phyloP scores from a whole-genome alignment of 1,140 invertebrate genomes.

The Planococcus citri region DNA sequence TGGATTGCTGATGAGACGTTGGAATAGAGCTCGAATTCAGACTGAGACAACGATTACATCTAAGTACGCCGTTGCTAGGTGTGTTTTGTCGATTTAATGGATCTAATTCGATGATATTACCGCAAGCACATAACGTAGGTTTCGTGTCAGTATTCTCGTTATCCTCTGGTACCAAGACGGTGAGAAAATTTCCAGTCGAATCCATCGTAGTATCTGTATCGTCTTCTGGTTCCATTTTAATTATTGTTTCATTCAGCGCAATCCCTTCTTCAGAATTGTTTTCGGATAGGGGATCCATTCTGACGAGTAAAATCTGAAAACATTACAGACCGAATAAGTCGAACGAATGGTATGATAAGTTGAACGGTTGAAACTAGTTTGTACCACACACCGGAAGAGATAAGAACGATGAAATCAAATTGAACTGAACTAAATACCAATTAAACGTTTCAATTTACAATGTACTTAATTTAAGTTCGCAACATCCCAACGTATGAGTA shows the following conservation, averaged over 20 bases:
- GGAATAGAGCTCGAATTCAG: not conserved
- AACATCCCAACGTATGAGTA: too few species aligned
- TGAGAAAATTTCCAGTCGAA: not conserved
- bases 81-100: not conserved
- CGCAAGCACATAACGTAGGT: not conserved
- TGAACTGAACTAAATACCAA: not conserved
- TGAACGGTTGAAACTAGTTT: slow-evolving; percentile 1
- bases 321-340: too few species aligned
- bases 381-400: not conserved
- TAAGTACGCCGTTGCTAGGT: not conserved
- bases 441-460: too few species aligned
- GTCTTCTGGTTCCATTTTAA: slow-evolving; percentile 14
- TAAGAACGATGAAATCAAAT: not conserved
- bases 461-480: too few species aligned
- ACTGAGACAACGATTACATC: not conserved
- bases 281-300: not conserved
- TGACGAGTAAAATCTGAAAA: not conserved
- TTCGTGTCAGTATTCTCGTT: not conserved
- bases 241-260: not conserved
- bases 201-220: not conserved
- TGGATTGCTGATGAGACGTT: not conserved
- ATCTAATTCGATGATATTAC: not conserved
- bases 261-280: not conserved
- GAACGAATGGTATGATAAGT: too few species aligned
- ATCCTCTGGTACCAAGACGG: not conserved